phyloP scores from a whole-genome alignment of 2,888 invertebrate species.

The Apodemia duryi region DNA sequence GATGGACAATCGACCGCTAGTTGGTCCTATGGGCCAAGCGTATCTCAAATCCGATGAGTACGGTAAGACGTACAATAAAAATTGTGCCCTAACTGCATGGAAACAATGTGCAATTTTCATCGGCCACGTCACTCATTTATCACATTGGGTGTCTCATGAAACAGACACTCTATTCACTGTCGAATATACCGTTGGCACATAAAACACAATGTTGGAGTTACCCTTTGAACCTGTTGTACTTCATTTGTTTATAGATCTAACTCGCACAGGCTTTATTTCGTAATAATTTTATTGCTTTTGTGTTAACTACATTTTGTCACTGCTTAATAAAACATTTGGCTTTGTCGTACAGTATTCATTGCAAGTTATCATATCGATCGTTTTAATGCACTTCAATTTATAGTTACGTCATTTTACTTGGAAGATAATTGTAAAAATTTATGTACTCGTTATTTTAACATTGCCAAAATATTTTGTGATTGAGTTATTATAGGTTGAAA shows the following conservation, averaged over 20 bases:
- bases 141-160: constrained; percentile 53
- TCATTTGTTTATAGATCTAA: constrained; percentile 28
- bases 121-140: constrained; percentile 38
- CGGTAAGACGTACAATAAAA: constrained; percentile 81
- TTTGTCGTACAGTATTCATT: not conserved
- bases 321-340: not conserved
- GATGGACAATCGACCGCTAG: constrained; percentile 87
- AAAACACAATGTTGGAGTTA: constrained; percentile 4
- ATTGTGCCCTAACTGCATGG: constrained; percentile 69
- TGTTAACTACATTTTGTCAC: not conserved
- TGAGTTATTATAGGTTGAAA: too few relatives aligned
- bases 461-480: too few relatives aligned
- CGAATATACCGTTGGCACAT: constrained; percentile 11
- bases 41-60: constrained; percentile 91
- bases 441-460: too few relatives aligned
- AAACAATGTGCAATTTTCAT: constrained; percentile 53
- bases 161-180: constrained; percentile 38
- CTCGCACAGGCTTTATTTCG: constrained; percentile 23
- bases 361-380: not conserved
- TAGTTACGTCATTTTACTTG: too few relatives aligned
- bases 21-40: constrained; percentile 88
- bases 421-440: too few relatives aligned
- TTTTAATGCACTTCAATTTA: not conserved
- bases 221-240: constrained; percentile 10
- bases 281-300: not conserved